Conservation (phyloP, 1,140 invertebrate genomes). For the Drosophila watanabei region DNA sequence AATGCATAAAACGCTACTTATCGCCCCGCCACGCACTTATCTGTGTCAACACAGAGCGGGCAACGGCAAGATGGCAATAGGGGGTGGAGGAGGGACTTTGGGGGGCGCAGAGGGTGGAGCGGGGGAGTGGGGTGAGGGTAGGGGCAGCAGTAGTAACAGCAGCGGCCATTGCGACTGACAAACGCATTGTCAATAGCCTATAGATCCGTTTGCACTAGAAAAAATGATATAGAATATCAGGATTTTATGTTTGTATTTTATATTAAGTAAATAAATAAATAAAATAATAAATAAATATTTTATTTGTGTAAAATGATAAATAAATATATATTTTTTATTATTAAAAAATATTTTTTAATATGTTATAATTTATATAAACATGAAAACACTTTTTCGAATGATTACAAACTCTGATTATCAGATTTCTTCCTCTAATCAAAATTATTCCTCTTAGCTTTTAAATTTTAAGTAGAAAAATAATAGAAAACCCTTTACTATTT, state of each 20-base stretch:
- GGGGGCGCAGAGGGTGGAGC: slow-evolving; percentile 2
- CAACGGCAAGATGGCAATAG: slow-evolving; percentile 28
- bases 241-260: not conserved
- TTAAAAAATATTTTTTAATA: not conserved
- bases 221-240: not conserved
- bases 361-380: accelerated
- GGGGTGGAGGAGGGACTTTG: not conserved
- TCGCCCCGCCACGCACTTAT: slow-evolving; percentile 80
- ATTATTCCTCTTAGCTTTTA: not conserved
- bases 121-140: slow-evolving; percentile 1
- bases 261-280: not conserved
- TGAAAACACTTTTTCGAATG: not conserved
- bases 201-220: slow-evolving; percentile 60
- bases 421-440: not conserved
- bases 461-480: too few species aligned
- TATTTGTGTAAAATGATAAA: too few species aligned
- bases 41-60: slow-evolving; percentile 79
- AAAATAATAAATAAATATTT: not conserved
- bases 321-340: not conserved
- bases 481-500: not conserved
- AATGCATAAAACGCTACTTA: slow-evolving; percentile 84
- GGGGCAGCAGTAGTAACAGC: not conserved
- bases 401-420: not conserved
- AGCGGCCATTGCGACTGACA: slow-evolving; percentile 55
- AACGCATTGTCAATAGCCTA: slow-evolving; percentile 80